Conservation (phyloP, 1,140 invertebrate genomes). For the Caenorhabditis brenneri region DNA sequence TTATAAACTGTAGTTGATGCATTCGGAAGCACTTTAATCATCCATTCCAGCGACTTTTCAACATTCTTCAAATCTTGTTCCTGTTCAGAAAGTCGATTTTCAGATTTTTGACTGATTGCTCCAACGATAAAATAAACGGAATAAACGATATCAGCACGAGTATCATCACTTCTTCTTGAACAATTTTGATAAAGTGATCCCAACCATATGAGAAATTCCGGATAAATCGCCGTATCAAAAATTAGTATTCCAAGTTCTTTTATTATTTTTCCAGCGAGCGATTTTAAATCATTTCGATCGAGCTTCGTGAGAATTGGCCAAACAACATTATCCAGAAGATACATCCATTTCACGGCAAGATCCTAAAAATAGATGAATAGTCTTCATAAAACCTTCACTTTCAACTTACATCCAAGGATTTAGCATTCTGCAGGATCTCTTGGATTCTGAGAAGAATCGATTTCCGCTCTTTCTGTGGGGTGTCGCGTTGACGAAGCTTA, state of each 20-base stretch:
- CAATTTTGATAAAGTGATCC: not conserved
- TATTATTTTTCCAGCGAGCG: not conserved
- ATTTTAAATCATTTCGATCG: not conserved
- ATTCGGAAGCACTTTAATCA: constrained; percentile 9
- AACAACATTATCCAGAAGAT: not conserved
- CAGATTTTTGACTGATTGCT: constrained; percentile 9
- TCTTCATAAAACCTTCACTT: not conserved
- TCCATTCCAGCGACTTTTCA: not conserved
- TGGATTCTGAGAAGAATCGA: not conserved
- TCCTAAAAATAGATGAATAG: not conserved
- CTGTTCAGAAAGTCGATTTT: not conserved
- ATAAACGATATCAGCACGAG: not conserved
- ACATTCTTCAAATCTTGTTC: not conserved
- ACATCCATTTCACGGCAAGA: not conserved
- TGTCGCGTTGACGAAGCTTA: constrained; percentile 16
- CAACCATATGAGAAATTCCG: not conserved
- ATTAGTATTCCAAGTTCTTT: not conserved
- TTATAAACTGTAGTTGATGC: not conserved
- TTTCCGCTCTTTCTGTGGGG: not conserved
- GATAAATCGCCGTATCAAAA: not conserved
- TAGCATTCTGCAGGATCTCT: not conserved
- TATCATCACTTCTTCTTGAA: not conserved
- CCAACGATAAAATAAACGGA: constrained; percentile 10
- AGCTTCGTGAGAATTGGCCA: not conserved
- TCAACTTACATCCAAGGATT: not conserved